phyloP scores from a whole-genome alignment of 2,113 vertebrate species.

The Spea bombifrons region DNA sequence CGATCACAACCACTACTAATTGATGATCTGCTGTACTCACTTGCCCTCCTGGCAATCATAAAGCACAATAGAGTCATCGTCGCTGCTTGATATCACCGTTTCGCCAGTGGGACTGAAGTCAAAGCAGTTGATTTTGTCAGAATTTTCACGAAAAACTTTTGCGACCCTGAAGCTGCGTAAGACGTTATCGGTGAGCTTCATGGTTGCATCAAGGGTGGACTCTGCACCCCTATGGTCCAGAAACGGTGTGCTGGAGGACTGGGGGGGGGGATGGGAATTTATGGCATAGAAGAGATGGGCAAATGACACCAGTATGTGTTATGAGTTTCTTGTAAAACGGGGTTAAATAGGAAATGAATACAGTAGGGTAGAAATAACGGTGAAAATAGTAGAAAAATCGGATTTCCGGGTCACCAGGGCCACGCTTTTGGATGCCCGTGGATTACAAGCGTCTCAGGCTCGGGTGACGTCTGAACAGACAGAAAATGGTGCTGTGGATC shows the following conservation, averaged over 20 bases:
- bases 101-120: conserved; percentile 97
- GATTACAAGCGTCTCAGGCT: neutral
- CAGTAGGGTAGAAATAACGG: neutral
- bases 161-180: conserved; percentile 97
- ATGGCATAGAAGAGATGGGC: neutral
- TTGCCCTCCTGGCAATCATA: conserved; percentile 99
- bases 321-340: neutral
- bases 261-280: neutral
- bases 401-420: neutral
- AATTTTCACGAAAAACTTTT: conserved; percentile 97
- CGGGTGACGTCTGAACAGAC: neutral
- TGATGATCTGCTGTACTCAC: conserved; percentile 68
- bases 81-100: conserved; percentile 96
- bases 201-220: conserved; percentile 60
- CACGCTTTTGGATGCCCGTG: neutral
- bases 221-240: neutral
- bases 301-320: neutral
- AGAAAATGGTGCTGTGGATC: neutral
- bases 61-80: conserved; percentile 94
- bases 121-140: conserved; percentile 97
- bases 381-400: neutral
- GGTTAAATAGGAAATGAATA: neutral
- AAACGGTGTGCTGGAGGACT: neutral
- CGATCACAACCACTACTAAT: no score
- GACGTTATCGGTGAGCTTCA: conserved; percentile 98